Evolutionary conservation across 2,888 invertebrate species (phyloP).

Genomic region (Archips xylosteana): DNA sequence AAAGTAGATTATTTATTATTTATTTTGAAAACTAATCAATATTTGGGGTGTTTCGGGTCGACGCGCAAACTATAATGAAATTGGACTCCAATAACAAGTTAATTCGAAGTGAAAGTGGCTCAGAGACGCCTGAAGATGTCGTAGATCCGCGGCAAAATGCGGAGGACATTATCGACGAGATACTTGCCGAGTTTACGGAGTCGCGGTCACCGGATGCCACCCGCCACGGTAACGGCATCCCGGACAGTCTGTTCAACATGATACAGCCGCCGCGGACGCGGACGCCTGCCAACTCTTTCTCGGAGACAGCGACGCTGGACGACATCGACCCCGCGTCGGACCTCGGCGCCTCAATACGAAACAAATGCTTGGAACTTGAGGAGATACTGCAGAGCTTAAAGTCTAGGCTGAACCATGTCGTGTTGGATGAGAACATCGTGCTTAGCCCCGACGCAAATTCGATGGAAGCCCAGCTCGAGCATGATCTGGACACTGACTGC

Average conservation of each 20-base stretch:
- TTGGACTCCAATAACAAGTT: constrained; percentile 82
- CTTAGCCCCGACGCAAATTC: constrained; percentile 81
- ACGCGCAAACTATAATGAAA: constrained; percentile 68
- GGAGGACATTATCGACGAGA: constrained; percentile 81
- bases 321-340: constrained; percentile 82
- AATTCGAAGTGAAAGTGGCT: constrained; percentile 75
- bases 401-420: constrained; percentile 80
- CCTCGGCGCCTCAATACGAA: constrained; percentile 79
- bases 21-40: constrained; percentile 72
- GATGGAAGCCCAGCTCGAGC: constrained; percentile 79
- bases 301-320: constrained; percentile 75
- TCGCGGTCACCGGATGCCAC: constrained; percentile 68
- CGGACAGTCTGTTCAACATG: constrained; percentile 73
- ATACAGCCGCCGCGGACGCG: constrained; percentile 79
- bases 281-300: constrained; percentile 79
- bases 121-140: constrained; percentile 76
- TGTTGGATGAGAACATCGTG: constrained; percentile 80
- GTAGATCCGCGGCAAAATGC: constrained; percentile 79
- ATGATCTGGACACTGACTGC: constrained; percentile 82
- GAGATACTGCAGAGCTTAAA: constrained; percentile 82
- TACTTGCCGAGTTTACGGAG: constrained; percentile 79
- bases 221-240: constrained; percentile 71
- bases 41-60: constrained; percentile 47
- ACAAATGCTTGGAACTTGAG: constrained; percentile 81
- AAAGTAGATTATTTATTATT: constrained; percentile 62